Evolutionary conservation across 2,797 vertebrate species (phyloP), one percentile per base, ranked within the genome.

Genomic region (Nannoperca obscura): DNA sequence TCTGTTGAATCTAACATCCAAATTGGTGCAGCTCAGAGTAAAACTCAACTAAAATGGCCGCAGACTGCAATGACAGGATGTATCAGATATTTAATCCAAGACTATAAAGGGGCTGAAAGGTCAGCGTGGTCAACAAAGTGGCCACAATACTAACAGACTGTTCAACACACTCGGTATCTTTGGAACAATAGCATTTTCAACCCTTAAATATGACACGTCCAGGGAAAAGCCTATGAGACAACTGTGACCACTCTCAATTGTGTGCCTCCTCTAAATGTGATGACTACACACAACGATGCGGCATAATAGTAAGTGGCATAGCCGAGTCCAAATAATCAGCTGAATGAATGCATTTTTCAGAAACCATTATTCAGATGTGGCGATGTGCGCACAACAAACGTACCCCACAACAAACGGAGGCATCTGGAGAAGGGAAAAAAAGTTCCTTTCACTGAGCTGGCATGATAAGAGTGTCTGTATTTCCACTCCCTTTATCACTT

Each of bases 401-500:
- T 88, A 91, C 84, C 91, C 85, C 88, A 92, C 92, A 94, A 94
- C 90, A 94, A 93, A 93, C 89, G 86, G 74, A 92, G 88, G 92
- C 90, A 90, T 92, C 88, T 87, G 83, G 89, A 88, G 85, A 76
- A 86, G 82, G 60, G 73, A 78, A 76, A 90, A 93, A 93, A 93
- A 94, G 92, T 93, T 94, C 88, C 86, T 95, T 94, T 94, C 90
- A 94, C 93, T 95, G 94, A 95, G 93, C 93, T 87, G 88, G 93
- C 88, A 91, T 90, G 95, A 95, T 95, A 95, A 95, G 94, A 94
- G 89, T 81, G 84, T 92, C 92, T 91, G 94, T 92, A 93, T 94
- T 94, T 94, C 93, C 92, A 92, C 90, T 94, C 91, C 90, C 92
- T 93, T 95, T 95, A 95, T 95, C 94, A 94, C 93, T 90, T 91